Evolutionary conservation across 2,113 vertebrate species (phyloP), one percentile per base, ranked within the genome.

Genomic region (Protomyctophum bolini): DNA sequence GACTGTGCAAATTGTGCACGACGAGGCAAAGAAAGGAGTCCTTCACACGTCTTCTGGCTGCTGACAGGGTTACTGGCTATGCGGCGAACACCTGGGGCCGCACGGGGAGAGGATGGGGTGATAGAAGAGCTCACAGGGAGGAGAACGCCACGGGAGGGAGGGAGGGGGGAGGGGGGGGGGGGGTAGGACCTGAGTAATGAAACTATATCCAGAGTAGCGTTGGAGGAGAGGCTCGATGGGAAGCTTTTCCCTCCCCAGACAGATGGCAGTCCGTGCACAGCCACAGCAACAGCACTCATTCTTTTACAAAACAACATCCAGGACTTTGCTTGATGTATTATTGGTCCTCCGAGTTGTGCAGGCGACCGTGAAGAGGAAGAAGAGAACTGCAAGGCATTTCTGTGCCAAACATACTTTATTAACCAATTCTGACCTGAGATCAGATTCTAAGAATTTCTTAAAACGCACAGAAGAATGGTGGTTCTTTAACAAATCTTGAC

Each of bases 211-310:
- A 77, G 8, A 4, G 57, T 58, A 10, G 4, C 2, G 57, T 58
- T 29, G 57, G 21, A 28, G 21, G 21, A 28, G 21, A 28, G 21
- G 21, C 21, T 21, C 2, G 21, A n/a, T 58, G 7, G 21, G 21
- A 88, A 90, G 90, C 93, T 33, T 28, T 21, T 29, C 8, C 90
- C 89, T 88, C 87, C 89, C 89, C 87, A 91, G 93, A 93, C 94
- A 96, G 94, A 95, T 95, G 93, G 92, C 88, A 81, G 57, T 92
- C 89, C 87, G 76, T 89, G 86, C 86, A 92, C 86, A 92, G 83
- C 83, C 89, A 87, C 81, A 89, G 86, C 93, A 93, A 93, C 70
- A 73, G 5, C 33, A 41, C 33, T 41, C 33, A 41, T 41, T 41
- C 33, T 6, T 41, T 6, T 41, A 41, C 33, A 41, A 41, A 41